Base-by-base conservation (phyloP, 2,113 vertebrate species). In the Drymodes brunneopygia region DNA sequence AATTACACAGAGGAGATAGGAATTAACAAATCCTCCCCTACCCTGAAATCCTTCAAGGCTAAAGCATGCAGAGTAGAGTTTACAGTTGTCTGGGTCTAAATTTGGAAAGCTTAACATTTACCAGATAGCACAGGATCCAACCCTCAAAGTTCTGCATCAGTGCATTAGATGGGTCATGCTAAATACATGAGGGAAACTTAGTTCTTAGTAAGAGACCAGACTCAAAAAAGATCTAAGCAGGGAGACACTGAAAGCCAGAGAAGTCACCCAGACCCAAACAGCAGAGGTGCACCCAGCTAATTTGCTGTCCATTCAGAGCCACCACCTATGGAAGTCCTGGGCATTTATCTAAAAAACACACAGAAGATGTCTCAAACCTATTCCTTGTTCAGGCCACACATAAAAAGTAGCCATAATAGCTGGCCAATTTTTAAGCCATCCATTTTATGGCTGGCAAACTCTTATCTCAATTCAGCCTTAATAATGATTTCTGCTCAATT, bases 401-500 rank as follows among this genome's bases (percentile, higher is more conserved):
- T 50, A 83, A 84, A 84, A 72, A 21, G 2, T 2, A 65, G 17
- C 14, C 70, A 16, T 47, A 69, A 53, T 0, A 88, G 35, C 25
- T 48, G 33, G 58, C 36, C 83, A 89, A 22, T 29, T 72, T 80
- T 95, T 73, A 88, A 93, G 66, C n/a, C 54, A 85, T 90, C 24
- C 47, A 67, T 95, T 96, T 92, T 74, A 81, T 48, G 56, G 35
- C 66, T 92, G 74, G 60, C 92, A 95, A 91, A 69, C 38, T 54
- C 88, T 95, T 95, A 94, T 73, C 85, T 90, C 66, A 69, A 2
- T 29, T 81, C 48, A 81, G 27, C 16, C 42, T 74, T 72, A 74
- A 65, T 2, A n/a, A 36, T 24, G 47, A 82, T 91, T 95, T 77
- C 83, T 93, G 33, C 54, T 89, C 56, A 70, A 84, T 80, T 31